Base-by-base conservation (phyloP, 64 coral and sea anemone species). In the Stichodactyla mertensii region DNA sequence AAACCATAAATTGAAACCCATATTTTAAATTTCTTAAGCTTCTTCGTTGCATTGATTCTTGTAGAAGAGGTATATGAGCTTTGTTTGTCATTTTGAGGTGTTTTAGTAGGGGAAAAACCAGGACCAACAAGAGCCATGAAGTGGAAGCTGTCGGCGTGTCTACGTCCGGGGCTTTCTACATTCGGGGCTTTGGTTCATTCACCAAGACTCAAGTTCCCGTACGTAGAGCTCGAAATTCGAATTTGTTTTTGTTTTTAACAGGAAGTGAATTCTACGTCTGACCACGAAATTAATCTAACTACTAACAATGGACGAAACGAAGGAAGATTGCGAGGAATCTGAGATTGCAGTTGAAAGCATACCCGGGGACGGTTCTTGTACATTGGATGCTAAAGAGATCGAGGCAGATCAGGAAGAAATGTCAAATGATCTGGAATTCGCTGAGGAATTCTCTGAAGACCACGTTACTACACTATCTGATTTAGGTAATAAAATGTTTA, bases 141-240 rank as follows among this genome's bases (percentile, higher is more conserved):
- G 61, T 74, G 4, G 69, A 27, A 23, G 69, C 69, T 74, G 26
- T 31, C 69, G 69, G 23, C 23, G 78, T 82, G 80, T 82, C 83
- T 85, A 90, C 94, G 88, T 96, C 85, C 94, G 94, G 94, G 94
- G 77, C 85, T 93, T 96, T 96, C 83, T 87, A 96, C 94, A 96
- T 96, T 96, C 94, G 94, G 94, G 94, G 91, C 89, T 96, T 96
- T 93, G 74, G 74, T 53, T 60, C 55, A 77, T 88, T 89, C 27
- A 74, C 66, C 77, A 71, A 83, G 52, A 82, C 54, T 82, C 27
- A 96, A 96, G 91, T 92, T 96, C 94, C 94, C 94, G 94, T 90
- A 96, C 94, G 94, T 96, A 52, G 89, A 96, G 94, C 94, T 96
- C 94, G 88, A 96, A 96, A 96, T 96, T 96, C 94, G 94, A 96